Conservation (phyloP, 2,797 vertebrate species). For the Gymnoscopelus braueri region DNA sequence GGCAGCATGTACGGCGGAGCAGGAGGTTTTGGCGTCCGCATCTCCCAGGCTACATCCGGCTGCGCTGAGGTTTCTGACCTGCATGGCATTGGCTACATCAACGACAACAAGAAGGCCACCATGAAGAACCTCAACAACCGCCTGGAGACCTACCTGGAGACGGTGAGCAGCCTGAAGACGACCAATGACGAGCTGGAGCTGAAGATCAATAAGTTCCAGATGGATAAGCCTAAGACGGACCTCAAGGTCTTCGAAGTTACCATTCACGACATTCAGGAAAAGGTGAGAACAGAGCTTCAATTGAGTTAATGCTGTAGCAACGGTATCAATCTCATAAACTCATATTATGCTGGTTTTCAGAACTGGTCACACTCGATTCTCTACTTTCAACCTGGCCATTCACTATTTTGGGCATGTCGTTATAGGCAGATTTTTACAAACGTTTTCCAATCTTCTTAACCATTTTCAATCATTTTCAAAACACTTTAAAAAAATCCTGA, state of each 20-base stretch:
- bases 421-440: no score
- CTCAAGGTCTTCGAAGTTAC: slow-evolving; percentile 59
- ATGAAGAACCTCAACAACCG: slow-evolving; percentile 92
- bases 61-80: no score
- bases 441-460: no score
- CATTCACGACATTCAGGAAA: slow-evolving; percentile 74
- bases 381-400: no score
- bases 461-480: no score
- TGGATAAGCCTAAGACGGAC: slow-evolving; percentile 47
- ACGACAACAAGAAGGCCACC: slow-evolving; percentile 66
- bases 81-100: background rate
- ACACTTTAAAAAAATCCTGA: no score
- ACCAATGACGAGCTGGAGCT: slow-evolving; percentile 85
- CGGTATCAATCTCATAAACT: no score
- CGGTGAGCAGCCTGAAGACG: slow-evolving; percentile 82
- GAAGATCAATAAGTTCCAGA: slow-evolving; percentile 80
- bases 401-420: no score
- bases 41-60: slow-evolving; percentile 29
- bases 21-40: slow-evolving; percentile 60
- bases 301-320: no score
- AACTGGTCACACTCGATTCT: no score
- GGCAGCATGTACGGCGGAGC: slow-evolving; percentile 79
- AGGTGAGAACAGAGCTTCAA: slow-evolving; percentile 70
- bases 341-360: no score
- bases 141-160: slow-evolving; percentile 85